Evolutionary conservation across 2,888 invertebrate genomes (phyloP), one percentile per base, ranked within the genome.

Genomic region (Andrena dorsata): DNA sequence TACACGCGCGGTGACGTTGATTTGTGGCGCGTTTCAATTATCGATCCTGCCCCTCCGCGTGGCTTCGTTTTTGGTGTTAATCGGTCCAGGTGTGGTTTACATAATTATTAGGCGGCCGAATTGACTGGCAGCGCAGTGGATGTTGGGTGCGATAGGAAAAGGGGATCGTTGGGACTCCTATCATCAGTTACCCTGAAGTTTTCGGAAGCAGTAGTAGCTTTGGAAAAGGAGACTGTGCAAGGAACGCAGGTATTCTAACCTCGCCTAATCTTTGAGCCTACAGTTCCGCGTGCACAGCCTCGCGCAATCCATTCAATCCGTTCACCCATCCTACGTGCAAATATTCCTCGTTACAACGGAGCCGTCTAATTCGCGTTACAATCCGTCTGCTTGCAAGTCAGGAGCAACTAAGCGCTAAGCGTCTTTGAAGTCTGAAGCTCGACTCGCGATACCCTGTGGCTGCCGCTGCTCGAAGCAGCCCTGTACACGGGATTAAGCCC

Each of bases 1-100:
- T 65, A 61, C 80, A 35, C 72, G 72, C 76, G 28, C 28, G 49
- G 0, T 53, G 80, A 66, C 81, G 63, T 78, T 80, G 80, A 80
- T 80, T 80, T 80, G 80, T 80, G 53, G 53, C 26, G 28, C 66
- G 73, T 80, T 80, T 78, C 80, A 80, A 73, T 80, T 78, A 73
- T 80, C 78, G 80, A 78, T 65, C 47, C 47, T 32, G 13, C 10
- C 60, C 47, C 47, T 28, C 26, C 3, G 20, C 35, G 65, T n/a
- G 53, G 28, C 72, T 68, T 64, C 72, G 78, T 73, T 76, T 68
- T 47, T n/a, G 23, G 35, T 35, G 56, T 68, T 78, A 72, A 80
- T 51, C 53, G 72, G 10, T 23, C 60, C 26, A 20, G 26, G 32
- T 20, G 58, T 28, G 61, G 56, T 49, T 80, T 60, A 10, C 60